A percentile compares a stretch with the other conserved stretches of the same genome.
Conservation (phyloP, 2,888 invertebrate species). For the Barypeithes pellucidus region DNA sequence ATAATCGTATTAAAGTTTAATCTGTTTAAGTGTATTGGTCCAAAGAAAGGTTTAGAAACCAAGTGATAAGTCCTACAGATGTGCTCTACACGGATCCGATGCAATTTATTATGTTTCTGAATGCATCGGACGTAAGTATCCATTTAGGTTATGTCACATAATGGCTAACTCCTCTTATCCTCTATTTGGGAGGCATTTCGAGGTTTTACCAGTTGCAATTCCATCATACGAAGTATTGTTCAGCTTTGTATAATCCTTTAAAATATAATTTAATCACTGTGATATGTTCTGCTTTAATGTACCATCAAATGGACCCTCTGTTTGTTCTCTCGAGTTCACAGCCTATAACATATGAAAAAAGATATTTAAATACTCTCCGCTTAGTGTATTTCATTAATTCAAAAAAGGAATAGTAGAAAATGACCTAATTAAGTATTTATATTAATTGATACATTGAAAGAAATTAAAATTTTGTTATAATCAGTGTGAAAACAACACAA, state of each 20-base stretch:
- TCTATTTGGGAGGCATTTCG: conserved; percentile 31
- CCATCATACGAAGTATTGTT: not conserved
- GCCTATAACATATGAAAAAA: too few relatives aligned
- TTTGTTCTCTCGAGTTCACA: too few relatives aligned
- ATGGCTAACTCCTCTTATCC: conserved; percentile 41
- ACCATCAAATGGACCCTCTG: not conserved
- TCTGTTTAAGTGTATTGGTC: conserved; percentile 24
- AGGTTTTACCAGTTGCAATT: not conserved
- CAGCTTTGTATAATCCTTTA: too few relatives aligned
- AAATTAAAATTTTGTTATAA: too few relatives aligned
- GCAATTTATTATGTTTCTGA: conserved; percentile 65
- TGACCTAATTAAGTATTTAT: too few relatives aligned
- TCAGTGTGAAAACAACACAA: too few relatives aligned
- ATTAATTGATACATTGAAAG: too few relatives aligned
- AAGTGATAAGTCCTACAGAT: conserved; percentile 44
- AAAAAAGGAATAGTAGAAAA: too few relatives aligned
- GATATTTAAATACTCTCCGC: too few relatives aligned
- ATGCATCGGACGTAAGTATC: conserved; percentile 67
- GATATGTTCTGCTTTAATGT: not conserved
- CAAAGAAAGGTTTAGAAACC: conserved; percentile 51
- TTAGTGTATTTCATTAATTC: too few relatives aligned
- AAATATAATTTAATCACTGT: not conserved
- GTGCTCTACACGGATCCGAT: conserved; percentile 56
- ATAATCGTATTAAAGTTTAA: conserved; percentile 21
- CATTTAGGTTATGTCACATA: conserved; percentile 65